Percentiles rank a stretch among this genome's conserved stretches.
phyloP scores from a whole-genome alignment of 2,888 invertebrate species.

The Aspidapion aeneum region DNA sequence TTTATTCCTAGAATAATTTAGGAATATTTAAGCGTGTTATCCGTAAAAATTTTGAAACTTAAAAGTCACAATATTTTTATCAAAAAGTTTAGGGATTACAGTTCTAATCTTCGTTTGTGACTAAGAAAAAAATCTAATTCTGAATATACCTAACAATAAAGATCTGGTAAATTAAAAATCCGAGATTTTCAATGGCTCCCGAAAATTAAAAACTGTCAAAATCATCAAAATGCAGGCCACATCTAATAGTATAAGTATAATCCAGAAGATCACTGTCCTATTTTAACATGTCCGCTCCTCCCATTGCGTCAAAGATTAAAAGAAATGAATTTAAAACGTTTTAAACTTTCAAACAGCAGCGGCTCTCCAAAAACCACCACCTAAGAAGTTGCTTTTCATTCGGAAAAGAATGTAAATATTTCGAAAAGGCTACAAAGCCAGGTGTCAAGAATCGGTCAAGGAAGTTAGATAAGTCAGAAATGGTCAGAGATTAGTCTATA shows the following conservation, averaged over 20 bases:
- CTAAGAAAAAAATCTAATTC: too few species aligned
- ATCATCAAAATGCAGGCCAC: background rate
- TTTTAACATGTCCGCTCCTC: background rate
- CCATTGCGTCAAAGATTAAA: background rate
- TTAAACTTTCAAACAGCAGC: background rate
- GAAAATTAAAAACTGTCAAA: background rate
- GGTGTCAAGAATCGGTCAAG: background rate
- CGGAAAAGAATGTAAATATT: background rate
- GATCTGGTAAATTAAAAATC: background rate
- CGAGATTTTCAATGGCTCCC: background rate
- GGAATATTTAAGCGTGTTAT: background rate
- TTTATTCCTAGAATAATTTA: too few species aligned
- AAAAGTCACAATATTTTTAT: background rate
- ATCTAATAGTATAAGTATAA: background rate
- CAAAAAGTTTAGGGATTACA: too few species aligned
- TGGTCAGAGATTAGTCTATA: background rate
- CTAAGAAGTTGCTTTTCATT: background rate
- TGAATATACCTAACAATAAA: too few species aligned
- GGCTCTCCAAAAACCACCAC: background rate
- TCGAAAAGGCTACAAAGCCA: background rate
- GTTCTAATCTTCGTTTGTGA: too few species aligned
- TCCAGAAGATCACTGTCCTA: background rate
- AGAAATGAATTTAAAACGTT: background rate
- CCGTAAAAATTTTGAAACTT: background rate
- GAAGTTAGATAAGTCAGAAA: background rate